phyloP scores from a whole-genome alignment of 2,797 vertebrate species.

The Pygocentrus nattereri region DNA sequence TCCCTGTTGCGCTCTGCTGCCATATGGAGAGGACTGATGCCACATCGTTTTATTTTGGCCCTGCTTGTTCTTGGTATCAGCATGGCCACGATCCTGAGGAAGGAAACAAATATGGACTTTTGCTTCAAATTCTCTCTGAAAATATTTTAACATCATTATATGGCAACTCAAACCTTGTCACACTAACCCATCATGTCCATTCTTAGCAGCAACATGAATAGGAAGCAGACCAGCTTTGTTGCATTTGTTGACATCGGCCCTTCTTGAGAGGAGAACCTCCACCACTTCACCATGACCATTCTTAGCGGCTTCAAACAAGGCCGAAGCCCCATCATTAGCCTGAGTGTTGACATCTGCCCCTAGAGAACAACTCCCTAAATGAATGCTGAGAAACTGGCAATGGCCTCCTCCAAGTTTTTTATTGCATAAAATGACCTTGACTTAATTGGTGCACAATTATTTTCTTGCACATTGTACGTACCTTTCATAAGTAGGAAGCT shows the following conservation, averaged over 20 bases:
- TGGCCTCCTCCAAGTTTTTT: neutral
- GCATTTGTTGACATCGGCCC: conserved; percentile 83
- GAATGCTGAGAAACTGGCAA: neutral
- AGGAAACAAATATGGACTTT: conserved; percentile 3
- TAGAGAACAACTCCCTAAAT: conserved; percentile 53
- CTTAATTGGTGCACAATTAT: neutral
- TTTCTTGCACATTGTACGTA: conserved; percentile 59
- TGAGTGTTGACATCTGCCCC: conserved; percentile 85
- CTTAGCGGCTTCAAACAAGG: conserved; percentile 87
- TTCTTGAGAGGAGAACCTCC: conserved; percentile 80
- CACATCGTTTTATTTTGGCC: conserved; percentile 77
- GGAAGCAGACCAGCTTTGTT: conserved; percentile 84
- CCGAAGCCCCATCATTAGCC: conserved; percentile 82
- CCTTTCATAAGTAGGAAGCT: conserved; percentile 81
- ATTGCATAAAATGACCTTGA: neutral
- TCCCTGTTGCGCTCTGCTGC: conserved; percentile 86
- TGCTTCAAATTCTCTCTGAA: neutral
- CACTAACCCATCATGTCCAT: conserved; percentile 83
- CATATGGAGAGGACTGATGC: conserved; percentile 90
- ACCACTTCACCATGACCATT: conserved; percentile 80
- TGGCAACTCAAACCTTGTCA: neutral
- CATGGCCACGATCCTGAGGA: conserved; percentile 82
- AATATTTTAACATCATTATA: neutral
- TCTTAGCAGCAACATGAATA: conserved; percentile 83
- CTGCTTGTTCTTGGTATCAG: conserved; percentile 86